Evolutionary conservation across 1,140 invertebrate genomes (phyloP), one percentile per base, ranked within the genome.

Genomic region (Leptoteleia sp.): DNA sequence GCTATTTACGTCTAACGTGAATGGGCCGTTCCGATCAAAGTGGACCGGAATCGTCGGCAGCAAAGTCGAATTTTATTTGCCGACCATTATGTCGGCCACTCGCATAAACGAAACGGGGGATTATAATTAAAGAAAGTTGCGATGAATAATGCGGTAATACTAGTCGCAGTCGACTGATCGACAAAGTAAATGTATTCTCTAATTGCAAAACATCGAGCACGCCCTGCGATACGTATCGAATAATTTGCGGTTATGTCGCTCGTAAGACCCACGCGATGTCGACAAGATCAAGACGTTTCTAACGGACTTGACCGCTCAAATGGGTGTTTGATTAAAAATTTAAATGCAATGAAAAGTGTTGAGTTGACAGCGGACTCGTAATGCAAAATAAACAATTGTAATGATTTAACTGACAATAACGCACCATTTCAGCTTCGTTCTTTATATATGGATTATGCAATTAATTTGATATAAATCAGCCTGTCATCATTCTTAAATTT

Each of bases 121-220:
- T 61, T 35, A 19, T 40, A 48, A 73, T 48, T 48, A 64, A 65
- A 47, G 59, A 65, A 64, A 48, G 57, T 22, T 16, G 22, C 50
- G 57, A 48, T 45, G 55, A 61, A 55, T 59, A 72, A 72, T 19
- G 57, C 42, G 33, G 57, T 48, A 64, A 64, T 31, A 33, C 48
- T 27, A 73, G 50, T 61, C 55, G 45, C 68, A 61, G 57, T 61
- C 54, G 48, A 75, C 50, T 43, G 45, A 76, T 50, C 71, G 57
- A 61, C 64, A 48, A 64, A 61, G 64, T 64, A 67, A 76, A 62
- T 55, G 61, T 67, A 55, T 50, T 78, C 67, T 72, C 31, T 67
- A 78, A 68, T 72, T 78, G 76, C 67, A 78, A 72, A 78, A 72
- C 67, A 43, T 43, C 62, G 52, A 67, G 47, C 71, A 52, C 67